Evolutionary conservation across 2,888 invertebrate species (phyloP), one percentile per base, ranked within the genome.

Genomic region (Panopea generosa): DNA sequence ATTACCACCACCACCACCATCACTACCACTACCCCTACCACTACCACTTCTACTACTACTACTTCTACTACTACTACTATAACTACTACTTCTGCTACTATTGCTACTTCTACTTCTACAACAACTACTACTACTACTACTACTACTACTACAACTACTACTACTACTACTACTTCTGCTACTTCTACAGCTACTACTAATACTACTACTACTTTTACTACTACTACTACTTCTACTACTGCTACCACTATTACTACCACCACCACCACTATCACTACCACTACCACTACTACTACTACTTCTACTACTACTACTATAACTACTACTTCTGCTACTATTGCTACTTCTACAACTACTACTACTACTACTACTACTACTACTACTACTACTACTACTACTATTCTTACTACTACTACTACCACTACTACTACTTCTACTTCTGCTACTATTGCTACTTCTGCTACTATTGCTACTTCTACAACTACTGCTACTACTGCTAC

Each of bases 311-410:
- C 40, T 40, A 40, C 40, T 40, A 40, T 14, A 9, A 40, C 40
- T 40, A 40, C 40, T 40, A 40, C 40, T n/a, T n/a, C n/a, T n/a
- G n/a, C n/a, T n/a, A n/a, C n/a, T n/a, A n/a, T n/a, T n/a, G n/a
- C n/a, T n/a, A 9, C 9, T 14, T 11, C 40, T 40, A 40, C 40
- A 9, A 40, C 40, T 40, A 40, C 40, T 40, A 40, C 40, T 40
- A 40, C 40, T 40, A 40, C 40, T 40, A 40, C 40, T 40, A 40
- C 40, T 40, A 40, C n/a, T n/a, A n/a, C n/a, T n/a, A n/a, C n/a
- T n/a, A n/a, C n/a, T n/a, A n/a, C n/a, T n/a, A n/a, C n/a, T n/a
- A n/a, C n/a, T n/a, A n/a, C n/a, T n/a, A n/a, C n/a, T n/a, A n/a
- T n/a, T n/a, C n/a, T n/a, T n/a, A n/a, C n/a, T n/a, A n/a, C n/a